These are phyloP conservation scores for Macroglossus sobrinus DNA, from an alignment of 2,113 vertebrate genomes.

Conservation along the genomic window DNA sequence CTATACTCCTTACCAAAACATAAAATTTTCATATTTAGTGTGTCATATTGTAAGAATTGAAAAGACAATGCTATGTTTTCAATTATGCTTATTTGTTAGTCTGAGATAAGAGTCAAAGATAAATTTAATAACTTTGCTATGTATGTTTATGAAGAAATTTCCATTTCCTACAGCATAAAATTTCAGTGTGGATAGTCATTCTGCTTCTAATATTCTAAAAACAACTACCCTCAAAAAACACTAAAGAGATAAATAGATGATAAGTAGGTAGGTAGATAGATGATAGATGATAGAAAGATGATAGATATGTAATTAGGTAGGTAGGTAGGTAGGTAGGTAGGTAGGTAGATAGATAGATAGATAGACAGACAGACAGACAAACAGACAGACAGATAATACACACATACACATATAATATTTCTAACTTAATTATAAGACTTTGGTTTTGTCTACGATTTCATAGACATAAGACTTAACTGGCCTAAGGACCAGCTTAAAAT, in stretches of 20 bases:
- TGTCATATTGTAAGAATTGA: background rate
- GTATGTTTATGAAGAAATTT: background rate
- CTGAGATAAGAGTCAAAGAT: background rate
- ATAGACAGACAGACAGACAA: background rate
- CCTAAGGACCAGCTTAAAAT: background rate
- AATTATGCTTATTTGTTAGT: background rate
- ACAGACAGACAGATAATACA: background rate
- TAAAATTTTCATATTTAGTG: background rate
- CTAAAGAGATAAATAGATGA: background rate
- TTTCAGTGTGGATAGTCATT: background rate
- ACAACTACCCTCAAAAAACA: background rate
- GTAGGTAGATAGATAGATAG: background rate
- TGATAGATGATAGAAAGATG: too few relatives aligned
- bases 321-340: too few relatives aligned
- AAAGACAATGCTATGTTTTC: background rate
- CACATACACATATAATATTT: background rate
- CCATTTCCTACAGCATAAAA: background rate
- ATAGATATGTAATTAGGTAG: too few relatives aligned
- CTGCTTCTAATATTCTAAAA: slow-evolving; percentile 41
- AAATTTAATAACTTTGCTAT: background rate
- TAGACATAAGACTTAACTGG: background rate
- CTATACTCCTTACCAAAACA: background rate
- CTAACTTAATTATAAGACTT: background rate
- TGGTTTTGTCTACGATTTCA: background rate
- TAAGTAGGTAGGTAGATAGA: background rate